Conservation (phyloP, 2,113 vertebrate species). For the Emydocephalus ijimae region DNA sequence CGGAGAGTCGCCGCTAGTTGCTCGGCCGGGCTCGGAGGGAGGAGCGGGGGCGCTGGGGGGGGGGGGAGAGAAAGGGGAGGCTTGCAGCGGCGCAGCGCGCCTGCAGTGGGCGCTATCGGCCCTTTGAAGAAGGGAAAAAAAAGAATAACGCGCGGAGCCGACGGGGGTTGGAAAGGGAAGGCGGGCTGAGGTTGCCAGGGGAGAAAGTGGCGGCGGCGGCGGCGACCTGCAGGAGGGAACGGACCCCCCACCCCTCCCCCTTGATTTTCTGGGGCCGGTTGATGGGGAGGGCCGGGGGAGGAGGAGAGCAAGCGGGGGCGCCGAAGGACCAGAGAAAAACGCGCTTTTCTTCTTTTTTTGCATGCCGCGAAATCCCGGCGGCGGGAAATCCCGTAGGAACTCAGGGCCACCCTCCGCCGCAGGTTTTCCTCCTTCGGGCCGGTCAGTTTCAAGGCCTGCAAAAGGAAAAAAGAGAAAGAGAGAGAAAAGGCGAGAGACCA, state of each 20-base stretch:
- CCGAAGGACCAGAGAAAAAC: no score
- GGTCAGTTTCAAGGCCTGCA: background rate
- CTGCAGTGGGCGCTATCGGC: slow-evolving; percentile 19
- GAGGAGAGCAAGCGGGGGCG: accelerated
- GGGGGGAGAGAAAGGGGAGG: background rate
- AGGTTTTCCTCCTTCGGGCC: no score
- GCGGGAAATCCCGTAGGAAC: background rate
- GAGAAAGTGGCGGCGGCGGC: background rate
- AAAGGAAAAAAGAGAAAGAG: no score
- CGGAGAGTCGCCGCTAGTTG: no score
- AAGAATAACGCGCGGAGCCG: no score
- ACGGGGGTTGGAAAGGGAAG: no score
- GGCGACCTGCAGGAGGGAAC: background rate
- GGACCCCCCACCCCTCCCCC: no score
- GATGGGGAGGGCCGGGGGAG: background rate
- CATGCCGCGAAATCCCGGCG: background rate
- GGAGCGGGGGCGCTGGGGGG: no score
- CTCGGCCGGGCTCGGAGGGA: no score
- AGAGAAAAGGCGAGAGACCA: background rate
- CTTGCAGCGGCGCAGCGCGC: background rate
- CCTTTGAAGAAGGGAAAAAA: background rate
- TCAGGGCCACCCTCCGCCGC: background rate
- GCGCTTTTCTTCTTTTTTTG: background rate
- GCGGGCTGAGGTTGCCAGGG: background rate
- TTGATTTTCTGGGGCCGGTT: background rate